Conservation (phyloP, 2,888 invertebrate genomes). For the Tipula helvola region DNA sequence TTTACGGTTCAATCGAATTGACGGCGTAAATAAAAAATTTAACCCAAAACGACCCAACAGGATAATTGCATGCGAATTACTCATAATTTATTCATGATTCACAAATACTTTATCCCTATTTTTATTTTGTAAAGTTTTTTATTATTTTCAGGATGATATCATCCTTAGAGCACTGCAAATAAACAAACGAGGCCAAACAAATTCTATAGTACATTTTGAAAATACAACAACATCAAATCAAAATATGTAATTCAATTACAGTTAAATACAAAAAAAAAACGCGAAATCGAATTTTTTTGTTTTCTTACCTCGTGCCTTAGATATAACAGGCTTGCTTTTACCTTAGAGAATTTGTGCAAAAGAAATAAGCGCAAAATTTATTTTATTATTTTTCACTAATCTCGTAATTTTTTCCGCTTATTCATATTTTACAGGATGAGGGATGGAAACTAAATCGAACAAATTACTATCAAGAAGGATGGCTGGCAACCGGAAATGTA, state of each 20-base stretch:
- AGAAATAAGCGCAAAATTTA: background rate
- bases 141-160: background rate
- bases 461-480: slow-evolving; percentile 95
- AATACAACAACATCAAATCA: background rate
- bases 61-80: background rate
- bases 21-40: background rate
- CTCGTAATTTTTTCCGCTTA: background rate
- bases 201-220: background rate
- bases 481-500: slow-evolving; percentile 92
- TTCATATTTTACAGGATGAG: slow-evolving; percentile 54
- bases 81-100: background rate
- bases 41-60: background rate
- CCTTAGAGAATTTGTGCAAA: background rate
- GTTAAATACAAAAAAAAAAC: no score
- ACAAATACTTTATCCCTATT: background rate
- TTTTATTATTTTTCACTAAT: background rate
- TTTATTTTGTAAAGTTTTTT: background rate
- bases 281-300: background rate
- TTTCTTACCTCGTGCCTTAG: background rate
- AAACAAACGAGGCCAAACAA: background rate
- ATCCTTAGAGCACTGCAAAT: background rate
- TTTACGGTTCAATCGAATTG: background rate
- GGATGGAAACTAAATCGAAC: slow-evolving; percentile 92
- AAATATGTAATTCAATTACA: background rate
- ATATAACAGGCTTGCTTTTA: background rate